Percentiles rank a stretch among this genome's conserved stretches.
These are phyloP conservation scores for Brachyptera putata DNA, from an alignment of 2,888 invertebrate genomes.

Conservation along the genomic window DNA sequence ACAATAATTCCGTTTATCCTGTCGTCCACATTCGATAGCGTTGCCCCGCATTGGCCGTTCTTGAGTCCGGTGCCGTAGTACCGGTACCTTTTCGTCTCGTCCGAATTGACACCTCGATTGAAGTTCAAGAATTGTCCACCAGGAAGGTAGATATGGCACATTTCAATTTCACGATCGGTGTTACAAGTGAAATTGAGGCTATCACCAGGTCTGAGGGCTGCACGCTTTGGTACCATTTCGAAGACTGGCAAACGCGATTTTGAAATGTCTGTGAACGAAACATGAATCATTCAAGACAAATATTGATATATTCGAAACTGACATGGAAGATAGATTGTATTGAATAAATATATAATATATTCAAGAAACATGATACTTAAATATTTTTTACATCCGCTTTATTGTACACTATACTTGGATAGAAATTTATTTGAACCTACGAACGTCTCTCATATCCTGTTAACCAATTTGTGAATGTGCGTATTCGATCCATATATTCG, in stretches of 20 bases:
- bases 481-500: no score
- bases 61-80: conserved; percentile 4
- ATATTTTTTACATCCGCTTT: no score
- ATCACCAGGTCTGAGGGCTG: not conserved
- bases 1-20: not conserved
- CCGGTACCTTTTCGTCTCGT: not conserved
- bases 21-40: not conserved
- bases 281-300: no score
- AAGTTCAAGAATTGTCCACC: conserved; percentile 4
- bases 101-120: not conserved
- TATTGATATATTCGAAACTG: no score
- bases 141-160: conserved; percentile 11
- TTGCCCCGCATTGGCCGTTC: conserved; percentile 2
- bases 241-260: not conserved
- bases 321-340: no score
- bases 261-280: not conserved
- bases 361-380: no score
- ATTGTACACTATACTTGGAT: no score
- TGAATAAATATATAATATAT: no score
- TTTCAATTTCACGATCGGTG: conserved; percentile 7
- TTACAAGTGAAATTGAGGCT: not conserved
- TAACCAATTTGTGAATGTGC: no score
- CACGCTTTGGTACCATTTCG: not conserved
- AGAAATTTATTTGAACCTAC: no score
- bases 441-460: no score